Percentiles rank a stretch among this genome's conserved stretches.
Conservation (phyloP, 2,113 vertebrate species). For the Hassar affinis region DNA sequence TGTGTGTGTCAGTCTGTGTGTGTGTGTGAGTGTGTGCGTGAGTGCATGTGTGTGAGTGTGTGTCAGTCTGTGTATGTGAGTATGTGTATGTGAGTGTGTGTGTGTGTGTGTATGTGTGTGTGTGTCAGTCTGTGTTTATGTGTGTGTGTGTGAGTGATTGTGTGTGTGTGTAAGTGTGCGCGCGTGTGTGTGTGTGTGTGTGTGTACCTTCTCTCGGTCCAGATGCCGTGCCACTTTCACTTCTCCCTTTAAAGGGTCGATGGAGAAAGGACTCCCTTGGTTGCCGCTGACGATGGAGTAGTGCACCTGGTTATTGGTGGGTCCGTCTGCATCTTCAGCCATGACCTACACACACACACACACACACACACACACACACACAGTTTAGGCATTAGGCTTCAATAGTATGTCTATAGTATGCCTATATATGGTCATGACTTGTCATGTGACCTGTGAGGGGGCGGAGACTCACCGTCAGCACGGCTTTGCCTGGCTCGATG, state of each 20-base stretch:
- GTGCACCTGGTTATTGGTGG: constrained; percentile 81
- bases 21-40: too few species aligned
- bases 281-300: constrained; percentile 89
- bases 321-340: constrained; percentile 90
- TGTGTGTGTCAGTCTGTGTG: too few species aligned
- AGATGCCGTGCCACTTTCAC: constrained; percentile 88
- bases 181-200: neutral
- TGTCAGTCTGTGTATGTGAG: too few species aligned
- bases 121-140: too few species aligned
- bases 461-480: constrained; percentile 75
- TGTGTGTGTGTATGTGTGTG: too few species aligned
- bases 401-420: neutral
- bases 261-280: constrained; percentile 88
- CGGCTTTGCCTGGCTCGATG: constrained; percentile 78
- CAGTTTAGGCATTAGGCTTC: neutral
- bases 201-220: constrained; percentile 86
- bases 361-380: constrained; percentile 42
- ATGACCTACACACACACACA: constrained; percentile 75
- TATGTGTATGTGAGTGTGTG: too few species aligned
- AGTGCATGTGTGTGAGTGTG: too few species aligned
- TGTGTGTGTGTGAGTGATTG: too few species aligned
- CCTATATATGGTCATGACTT: neutral
- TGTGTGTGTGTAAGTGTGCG: too few species aligned
- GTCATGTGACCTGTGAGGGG: neutral
- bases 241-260: constrained; percentile 85